Evolutionary conservation across 1,140 invertebrate genomes (phyloP).

Genomic region (Caerostris extrusa): DNA sequence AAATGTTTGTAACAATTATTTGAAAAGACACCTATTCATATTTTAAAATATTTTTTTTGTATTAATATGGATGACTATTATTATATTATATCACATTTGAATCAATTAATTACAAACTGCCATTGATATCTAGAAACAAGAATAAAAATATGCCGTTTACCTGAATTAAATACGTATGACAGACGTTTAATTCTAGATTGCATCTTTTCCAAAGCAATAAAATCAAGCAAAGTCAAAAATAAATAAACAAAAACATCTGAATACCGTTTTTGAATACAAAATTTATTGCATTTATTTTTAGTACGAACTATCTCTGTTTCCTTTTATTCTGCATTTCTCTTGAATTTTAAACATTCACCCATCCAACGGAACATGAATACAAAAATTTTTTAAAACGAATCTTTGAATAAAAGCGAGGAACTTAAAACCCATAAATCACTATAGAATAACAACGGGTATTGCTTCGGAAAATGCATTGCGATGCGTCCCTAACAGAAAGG

Average conservation of each 20-base stretch:
- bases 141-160: too few species aligned
- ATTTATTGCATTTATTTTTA: not conserved
- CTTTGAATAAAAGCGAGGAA: not conserved
- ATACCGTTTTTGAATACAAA: not conserved
- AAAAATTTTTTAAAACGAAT: conserved; percentile 2
- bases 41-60: too few species aligned
- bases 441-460: conserved; percentile 30
- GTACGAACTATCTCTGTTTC: not conserved
- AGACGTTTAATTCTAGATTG: too few species aligned
- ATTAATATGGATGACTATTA: too few species aligned
- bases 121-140: too few species aligned
- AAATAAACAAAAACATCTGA: not conserved
- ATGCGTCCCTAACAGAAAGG: not conserved
- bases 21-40: too few species aligned
- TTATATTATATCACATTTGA: too few species aligned
- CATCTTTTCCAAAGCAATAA: too few species aligned
- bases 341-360: not conserved
- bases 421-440: conserved; percentile 34
- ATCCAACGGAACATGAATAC: not conserved
- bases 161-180: too few species aligned
- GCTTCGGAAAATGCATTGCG: not conserved
- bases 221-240: too few species aligned
- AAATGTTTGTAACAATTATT: too few species aligned
- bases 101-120: too few species aligned
- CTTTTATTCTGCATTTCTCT: not conserved